Percentiles rank a stretch among this genome's conserved stretches.
Evolutionary conservation across 2,113 vertebrate species (phyloP).

Genomic region (Arothron firmamentum): DNA sequence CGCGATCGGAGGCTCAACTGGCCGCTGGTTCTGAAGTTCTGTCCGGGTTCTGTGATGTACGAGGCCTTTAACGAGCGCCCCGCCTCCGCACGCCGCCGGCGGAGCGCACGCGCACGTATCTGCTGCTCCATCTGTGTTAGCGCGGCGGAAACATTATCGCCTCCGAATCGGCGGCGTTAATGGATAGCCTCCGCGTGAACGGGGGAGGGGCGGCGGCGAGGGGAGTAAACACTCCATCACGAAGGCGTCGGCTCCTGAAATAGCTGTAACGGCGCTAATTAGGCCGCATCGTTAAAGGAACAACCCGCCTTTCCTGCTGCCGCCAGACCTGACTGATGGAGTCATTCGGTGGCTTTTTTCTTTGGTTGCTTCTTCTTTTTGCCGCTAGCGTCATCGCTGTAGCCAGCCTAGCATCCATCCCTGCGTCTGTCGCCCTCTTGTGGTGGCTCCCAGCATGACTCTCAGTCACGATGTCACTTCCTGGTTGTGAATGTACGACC

Average conservation of each 20-base stretch:
- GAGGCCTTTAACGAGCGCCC: constrained; percentile 35
- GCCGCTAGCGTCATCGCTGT: too few species aligned
- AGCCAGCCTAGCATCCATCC: too few species aligned
- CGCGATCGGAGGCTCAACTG: not conserved
- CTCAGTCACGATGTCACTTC: too few species aligned
- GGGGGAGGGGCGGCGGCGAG: constrained; percentile 21
- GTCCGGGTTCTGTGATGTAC: constrained; percentile 15
- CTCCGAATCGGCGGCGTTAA: constrained; percentile 40
- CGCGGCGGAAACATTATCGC: constrained; percentile 52
- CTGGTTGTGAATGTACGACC: too few species aligned
- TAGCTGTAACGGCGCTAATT: not conserved
- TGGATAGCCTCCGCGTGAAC: constrained; percentile 43
- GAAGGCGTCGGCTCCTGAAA: not conserved
- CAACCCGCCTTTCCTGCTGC: too few species aligned
- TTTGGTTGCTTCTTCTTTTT: too few species aligned
- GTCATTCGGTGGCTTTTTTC: too few species aligned
- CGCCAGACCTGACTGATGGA: not conserved
- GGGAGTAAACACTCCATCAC: not conserved
- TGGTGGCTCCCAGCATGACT: too few species aligned
- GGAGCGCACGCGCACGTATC: constrained; percentile 12
- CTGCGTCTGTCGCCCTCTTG: too few species aligned
- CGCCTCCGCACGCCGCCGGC: constrained; percentile 6
- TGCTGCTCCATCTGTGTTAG: constrained; percentile 46
- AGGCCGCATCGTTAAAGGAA: not conserved
- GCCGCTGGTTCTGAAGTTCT: too few species aligned